phyloP scores from a whole-genome alignment of 2,797 vertebrate species.

The Brachyrhaphis roseni region DNA sequence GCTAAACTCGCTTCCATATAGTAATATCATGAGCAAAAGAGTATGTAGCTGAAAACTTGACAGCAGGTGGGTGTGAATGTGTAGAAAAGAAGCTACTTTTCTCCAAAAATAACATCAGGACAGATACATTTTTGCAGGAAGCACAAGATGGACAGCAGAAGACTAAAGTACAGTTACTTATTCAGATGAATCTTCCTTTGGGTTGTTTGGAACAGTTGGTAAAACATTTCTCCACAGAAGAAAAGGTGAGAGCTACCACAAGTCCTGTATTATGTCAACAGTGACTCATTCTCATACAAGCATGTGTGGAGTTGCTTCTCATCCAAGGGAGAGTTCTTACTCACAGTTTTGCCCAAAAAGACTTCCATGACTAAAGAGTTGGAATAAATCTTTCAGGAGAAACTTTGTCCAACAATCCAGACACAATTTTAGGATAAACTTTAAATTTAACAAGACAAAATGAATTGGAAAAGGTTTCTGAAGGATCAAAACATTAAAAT shows the following conservation, averaged over 20 bases:
- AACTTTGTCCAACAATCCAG: neutral
- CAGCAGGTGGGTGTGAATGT: neutral
- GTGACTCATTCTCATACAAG: conserved; percentile 1
- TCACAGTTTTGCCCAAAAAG: neutral
- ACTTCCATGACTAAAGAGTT: neutral
- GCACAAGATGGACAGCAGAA: neutral
- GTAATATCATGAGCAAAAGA: neutral
- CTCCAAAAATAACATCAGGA: neutral
- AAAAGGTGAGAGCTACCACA: neutral
- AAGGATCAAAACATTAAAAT: neutral
- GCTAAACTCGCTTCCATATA: neutral
- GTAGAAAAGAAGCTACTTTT: neutral
- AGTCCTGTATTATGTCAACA: conserved; percentile 1
- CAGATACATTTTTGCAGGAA: neutral
- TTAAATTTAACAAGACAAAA: neutral
- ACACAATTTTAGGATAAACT: neutral
- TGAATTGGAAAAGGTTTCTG: neutral
- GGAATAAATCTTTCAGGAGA: neutral
- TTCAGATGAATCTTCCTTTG: neutral
- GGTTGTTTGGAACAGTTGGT: neutral
- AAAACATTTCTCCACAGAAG: conserved; percentile 2
- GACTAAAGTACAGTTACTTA: neutral
- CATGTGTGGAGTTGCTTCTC: neutral
- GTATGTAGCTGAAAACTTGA: neutral
- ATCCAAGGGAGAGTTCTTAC: neutral